Conservation (phyloP, 2,113 vertebrate species). For the Boleophthalmus pectinirostris region DNA sequence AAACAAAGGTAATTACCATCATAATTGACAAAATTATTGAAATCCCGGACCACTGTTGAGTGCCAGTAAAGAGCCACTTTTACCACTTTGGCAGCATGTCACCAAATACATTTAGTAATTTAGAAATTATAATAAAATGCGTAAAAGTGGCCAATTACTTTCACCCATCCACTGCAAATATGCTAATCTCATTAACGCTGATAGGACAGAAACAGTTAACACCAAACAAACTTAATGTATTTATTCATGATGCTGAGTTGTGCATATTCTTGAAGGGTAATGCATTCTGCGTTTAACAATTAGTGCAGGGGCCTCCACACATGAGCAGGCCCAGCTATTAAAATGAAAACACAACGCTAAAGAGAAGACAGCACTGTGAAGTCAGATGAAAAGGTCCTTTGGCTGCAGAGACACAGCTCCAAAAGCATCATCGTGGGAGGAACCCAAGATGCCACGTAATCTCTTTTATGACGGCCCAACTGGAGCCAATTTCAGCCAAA, state of each 20-base stretch:
- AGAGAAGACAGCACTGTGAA: slow-evolving; percentile 23
- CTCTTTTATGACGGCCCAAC: slow-evolving; percentile 58
- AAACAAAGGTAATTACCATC: too few species aligned
- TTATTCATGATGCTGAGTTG: slow-evolving; percentile 1
- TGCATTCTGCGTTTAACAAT: slow-evolving; percentile 2
- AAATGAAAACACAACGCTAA: neutral
- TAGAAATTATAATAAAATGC: neutral
- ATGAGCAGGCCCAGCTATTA: neutral
- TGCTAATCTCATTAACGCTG: neutral
- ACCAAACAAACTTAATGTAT: neutral
- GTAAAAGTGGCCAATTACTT: neutral
- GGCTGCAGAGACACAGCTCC: slow-evolving; percentile 35
- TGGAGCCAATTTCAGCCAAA: slow-evolving; percentile 34
- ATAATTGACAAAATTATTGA: too few species aligned
- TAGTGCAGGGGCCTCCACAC: neutral
- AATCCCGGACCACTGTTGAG: too few species aligned
- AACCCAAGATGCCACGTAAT: slow-evolving; percentile 41
- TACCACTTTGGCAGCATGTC: too few species aligned
- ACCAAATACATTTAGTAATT: neutral
- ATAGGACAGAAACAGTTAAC: neutral
- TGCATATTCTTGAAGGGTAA: slow-evolving; percentile 2
- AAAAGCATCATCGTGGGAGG: slow-evolving; percentile 45
- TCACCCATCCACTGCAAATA: too few species aligned
- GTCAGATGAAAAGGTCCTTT: slow-evolving; percentile 29
- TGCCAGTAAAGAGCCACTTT: too few species aligned